Percentiles rank a stretch among this genome's conserved stretches.
These are phyloP conservation scores for Zoanthus sociatus DNA, from an alignment of 92 coral and sea anemone genomes.

Conservation along the genomic window DNA sequence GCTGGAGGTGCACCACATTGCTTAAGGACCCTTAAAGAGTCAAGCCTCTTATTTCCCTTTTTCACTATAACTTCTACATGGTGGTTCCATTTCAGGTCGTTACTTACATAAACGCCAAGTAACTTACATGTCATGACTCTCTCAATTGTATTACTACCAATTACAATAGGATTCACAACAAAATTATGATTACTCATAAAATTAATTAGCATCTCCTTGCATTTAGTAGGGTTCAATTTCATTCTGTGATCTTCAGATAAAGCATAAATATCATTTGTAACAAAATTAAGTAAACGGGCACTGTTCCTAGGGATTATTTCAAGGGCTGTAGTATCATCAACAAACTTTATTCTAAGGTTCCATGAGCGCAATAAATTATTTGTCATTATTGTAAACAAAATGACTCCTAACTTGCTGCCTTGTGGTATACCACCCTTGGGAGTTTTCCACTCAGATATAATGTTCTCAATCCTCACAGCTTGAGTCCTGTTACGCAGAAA, in stretches of 20 bases:
- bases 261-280: too few relatives aligned
- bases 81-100: constrained; percentile 47
- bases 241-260: not conserved
- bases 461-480: constrained; percentile 50
- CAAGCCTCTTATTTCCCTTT: constrained; percentile 1
- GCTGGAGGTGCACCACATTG: not conserved
- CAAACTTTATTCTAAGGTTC: too few relatives aligned
- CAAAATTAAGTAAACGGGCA: too few relatives aligned
- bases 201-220: constrained; percentile 56
- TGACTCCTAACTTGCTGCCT: constrained; percentile 59
- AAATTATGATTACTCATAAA: constrained; percentile 10
- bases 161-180: not conserved
- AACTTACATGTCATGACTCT: constrained; percentile 44
- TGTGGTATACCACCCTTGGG: constrained; percentile 60
- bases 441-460: constrained; percentile 49
- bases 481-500: constrained; percentile 53
- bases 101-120: constrained; percentile 39
- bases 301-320: too few relatives aligned
- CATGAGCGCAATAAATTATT: too few relatives aligned
- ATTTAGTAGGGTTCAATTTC: constrained; percentile 50
- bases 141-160: constrained; percentile 43
- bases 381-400: constrained; percentile 10
- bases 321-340: too few relatives aligned
- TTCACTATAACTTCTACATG: constrained; percentile 22
- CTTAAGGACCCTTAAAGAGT: constrained; percentile 50